A percentile compares a stretch with the other conserved stretches of the same genome.
Conservation (phyloP, 1,140 invertebrate genomes). For the Orchesella cincta region DNA sequence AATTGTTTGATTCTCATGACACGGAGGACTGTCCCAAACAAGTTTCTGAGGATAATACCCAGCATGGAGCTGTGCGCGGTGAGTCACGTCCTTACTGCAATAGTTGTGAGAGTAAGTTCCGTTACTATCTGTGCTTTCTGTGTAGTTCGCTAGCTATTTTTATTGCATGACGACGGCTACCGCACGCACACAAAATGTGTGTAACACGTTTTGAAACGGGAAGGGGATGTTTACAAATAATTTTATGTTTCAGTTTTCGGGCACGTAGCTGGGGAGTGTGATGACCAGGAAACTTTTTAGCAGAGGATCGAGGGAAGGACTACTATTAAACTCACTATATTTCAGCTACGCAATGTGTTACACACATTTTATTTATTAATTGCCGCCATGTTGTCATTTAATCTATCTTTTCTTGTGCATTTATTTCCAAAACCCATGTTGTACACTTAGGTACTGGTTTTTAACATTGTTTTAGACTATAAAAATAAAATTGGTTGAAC, state of each 20-base stretch:
- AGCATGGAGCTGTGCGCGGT: conserved; percentile 52
- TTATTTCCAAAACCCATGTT: no score
- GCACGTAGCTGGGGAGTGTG: conserved; percentile 75
- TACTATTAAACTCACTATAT: background rate
- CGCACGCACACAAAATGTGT: no score
- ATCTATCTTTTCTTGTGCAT: no score
- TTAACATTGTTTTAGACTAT: no score
- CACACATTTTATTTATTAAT: no score
- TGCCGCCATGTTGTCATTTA: no score
- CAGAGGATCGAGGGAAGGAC: background rate
- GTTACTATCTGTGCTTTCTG: no score
- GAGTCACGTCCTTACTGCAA: conserved; percentile 81
- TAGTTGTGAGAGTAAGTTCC: conserved; percentile 79
- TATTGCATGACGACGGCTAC: no score
- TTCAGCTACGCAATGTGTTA: background rate
- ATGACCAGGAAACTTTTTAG: conserved; percentile 80
- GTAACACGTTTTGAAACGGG: conserved; percentile 39
- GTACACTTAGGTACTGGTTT: no score
- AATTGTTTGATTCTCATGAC: conserved; percentile 92
- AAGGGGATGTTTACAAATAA: conserved; percentile 38
- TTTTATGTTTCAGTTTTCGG: conserved; percentile 70
- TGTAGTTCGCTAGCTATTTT: conserved; percentile 29
- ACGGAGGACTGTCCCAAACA: conserved; percentile 95
- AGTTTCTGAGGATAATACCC: conserved; percentile 61
- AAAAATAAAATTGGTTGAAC: no score